Evolutionary conservation across 2,888 invertebrate genomes (phyloP).

Genomic region (Amblyjoppa fuscipennis): DNA sequence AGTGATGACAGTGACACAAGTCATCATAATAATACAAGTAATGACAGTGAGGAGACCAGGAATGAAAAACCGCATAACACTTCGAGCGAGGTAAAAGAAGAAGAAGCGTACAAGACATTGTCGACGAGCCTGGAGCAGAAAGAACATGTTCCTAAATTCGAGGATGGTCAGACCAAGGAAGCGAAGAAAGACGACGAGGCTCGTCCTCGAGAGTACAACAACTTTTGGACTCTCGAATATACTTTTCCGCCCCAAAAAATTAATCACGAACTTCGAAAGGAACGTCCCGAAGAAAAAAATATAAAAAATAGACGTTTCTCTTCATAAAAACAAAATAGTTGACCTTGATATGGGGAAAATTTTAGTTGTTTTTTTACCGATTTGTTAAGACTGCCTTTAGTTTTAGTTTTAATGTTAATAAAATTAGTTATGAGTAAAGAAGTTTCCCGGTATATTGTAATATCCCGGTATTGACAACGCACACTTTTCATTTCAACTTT

Average conservation of each 20-base stretch:
- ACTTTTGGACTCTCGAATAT: conserved; percentile 87
- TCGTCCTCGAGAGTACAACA: conserved; percentile 86
- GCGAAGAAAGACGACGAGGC: conserved; percentile 85
- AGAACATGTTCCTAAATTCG: conserved; percentile 69
- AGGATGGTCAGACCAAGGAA: conserved; percentile 84
- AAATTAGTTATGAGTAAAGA: no score
- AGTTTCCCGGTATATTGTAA: no score
- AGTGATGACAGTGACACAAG: neutral
- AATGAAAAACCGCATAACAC: neutral
- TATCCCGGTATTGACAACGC: no score
- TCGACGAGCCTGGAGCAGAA: conserved; percentile 71
- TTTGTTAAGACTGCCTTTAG: no score
- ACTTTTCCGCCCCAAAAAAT: conserved; percentile 82
- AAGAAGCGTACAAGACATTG: conserved; percentile 66
- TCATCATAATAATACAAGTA: conserved; percentile 59
- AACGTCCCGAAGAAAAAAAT: neutral
- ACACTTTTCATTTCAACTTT: no score
- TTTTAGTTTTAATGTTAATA: no score
- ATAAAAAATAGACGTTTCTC: neutral
- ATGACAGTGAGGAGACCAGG: conserved; percentile 49
- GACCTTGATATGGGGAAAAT: neutral
- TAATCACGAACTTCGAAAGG: neutral
- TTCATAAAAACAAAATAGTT: neutral
- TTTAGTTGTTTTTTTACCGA: neutral
- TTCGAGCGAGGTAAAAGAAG: conserved; percentile 25